These are phyloP conservation scores for Linurgus olivaceus DNA, from an alignment of 2,797 vertebrate genomes.

Conservation along the genomic window DNA sequence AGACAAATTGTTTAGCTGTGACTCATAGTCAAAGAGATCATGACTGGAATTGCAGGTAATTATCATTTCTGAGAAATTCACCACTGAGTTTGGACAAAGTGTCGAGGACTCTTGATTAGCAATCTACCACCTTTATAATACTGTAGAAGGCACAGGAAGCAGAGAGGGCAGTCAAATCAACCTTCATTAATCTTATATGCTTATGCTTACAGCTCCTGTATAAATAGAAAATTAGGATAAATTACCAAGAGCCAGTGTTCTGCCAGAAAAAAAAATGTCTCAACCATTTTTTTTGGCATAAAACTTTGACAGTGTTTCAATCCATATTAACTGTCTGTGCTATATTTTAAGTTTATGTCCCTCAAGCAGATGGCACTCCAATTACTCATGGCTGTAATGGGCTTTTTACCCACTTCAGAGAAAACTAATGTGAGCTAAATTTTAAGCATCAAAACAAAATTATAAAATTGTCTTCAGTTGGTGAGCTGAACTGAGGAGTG, in stretches of 20 bases:
- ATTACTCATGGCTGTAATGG: neutral
- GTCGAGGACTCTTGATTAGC: neutral
- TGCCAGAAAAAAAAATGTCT: neutral
- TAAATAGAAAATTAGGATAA: constrained; percentile 22
- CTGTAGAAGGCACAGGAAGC: neutral
- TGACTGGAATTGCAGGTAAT: constrained; percentile 4
- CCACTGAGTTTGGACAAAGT: neutral
- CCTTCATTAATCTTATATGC: constrained; percentile 18
- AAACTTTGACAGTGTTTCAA: neutral
- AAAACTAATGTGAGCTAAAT: neutral
- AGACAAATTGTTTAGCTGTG: neutral
- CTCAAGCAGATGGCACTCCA: constrained; percentile 36
- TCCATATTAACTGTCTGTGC: neutral
- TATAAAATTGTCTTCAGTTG: neutral
- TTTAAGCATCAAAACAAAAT: neutral
- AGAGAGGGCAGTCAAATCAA: neutral
- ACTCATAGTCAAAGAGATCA: neutral
- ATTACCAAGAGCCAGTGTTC: neutral
- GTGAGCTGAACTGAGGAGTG: neutral
- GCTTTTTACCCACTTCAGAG: neutral
- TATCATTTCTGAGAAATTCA: neutral
- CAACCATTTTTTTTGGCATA: neutral
- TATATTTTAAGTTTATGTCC: neutral
- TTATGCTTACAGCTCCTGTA: neutral
- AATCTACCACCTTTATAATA: neutral